Base-by-base conservation (phyloP, 2,797 vertebrate species). In the Rhinichthys osculus region DNA sequence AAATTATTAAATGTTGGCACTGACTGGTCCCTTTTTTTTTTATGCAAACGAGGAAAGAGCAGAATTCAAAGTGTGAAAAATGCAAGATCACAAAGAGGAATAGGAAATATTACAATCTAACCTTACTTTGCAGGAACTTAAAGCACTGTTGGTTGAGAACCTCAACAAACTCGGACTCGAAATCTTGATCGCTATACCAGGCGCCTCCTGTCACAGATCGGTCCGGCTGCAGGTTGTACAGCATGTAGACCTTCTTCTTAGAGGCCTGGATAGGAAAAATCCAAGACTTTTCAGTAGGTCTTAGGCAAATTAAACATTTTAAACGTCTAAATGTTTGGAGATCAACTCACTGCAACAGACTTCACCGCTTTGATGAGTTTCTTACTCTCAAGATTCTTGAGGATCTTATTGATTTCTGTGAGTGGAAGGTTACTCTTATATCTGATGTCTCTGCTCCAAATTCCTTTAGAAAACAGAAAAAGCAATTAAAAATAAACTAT, bases 151-250 rank as follows among this genome's bases (percentile, higher is more conserved):
- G 98, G 91, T 99, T 99, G 86, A 99, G 95, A 81, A 99, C 98
- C 86, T 99, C 98, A 40, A 99, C 98, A 88, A 99, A 99, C 93
- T 99, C 98, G 0, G 98, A 98, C 93, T 99, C 98, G 21, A 99
- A 99, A 91, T 99, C 98, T 89, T 99, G 98, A 93, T 99, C 98
- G 27, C 97, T 98, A 92, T 99, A 99, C 98, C 98, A 99, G 47
- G 98, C 98, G 0, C 98, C 98, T 0, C 98, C 98, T 0, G 98
- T 99, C 88, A 99, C 98, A 0, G 98, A 98, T 27, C 97, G 96
- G 90, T 99, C 98, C 0, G 98, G 98, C 90, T 99, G 98, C 84
- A 99, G 91, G 92, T 99, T 99, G 89, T 99, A 99, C 1, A 99
- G 91, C 98, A 99, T 99, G 90, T 99, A 99, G 0, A 99, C 98